Conservation (phyloP, 1,140 invertebrate genomes). For the Pogonomyrmex barbatus region DNA sequence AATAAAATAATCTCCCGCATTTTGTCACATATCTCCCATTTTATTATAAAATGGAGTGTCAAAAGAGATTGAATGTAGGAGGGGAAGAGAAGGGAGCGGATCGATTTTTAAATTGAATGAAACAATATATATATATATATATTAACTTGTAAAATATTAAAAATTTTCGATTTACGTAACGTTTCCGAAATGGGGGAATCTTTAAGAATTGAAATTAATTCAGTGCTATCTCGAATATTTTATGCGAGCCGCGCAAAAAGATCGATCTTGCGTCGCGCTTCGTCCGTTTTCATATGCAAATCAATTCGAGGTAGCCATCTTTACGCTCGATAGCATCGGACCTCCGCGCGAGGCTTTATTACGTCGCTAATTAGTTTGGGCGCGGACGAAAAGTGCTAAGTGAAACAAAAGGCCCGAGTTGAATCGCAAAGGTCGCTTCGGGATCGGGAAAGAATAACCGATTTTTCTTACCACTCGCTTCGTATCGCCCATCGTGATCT, state of each 20-base stretch:
- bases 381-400: constrained; percentile 62
- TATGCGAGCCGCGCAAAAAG: background rate
- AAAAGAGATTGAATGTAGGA: background rate
- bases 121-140: background rate
- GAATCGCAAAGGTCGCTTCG: constrained; percentile 57
- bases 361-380: constrained; percentile 59
- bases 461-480: constrained; percentile 54
- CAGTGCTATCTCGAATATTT: background rate
- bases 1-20: constrained; percentile 20
- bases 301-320: constrained; percentile 59
- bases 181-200: background rate
- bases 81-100: background rate
- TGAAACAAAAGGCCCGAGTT: constrained; percentile 60
- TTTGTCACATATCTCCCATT: constrained; percentile 11
- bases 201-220: constrained; percentile 35
- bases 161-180: background rate
- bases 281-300: constrained; percentile 57
- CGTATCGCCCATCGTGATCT: constrained; percentile 50
- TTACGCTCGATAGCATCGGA: constrained; percentile 56
- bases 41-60: background rate
- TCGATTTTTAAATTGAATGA: background rate
- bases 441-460: constrained; percentile 47
- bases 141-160: background rate
- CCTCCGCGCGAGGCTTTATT: constrained; percentile 53
- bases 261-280: constrained; percentile 42